phyloP scores from a whole-genome alignment of 2,797 vertebrate species.

The Strix occidentalis region DNA sequence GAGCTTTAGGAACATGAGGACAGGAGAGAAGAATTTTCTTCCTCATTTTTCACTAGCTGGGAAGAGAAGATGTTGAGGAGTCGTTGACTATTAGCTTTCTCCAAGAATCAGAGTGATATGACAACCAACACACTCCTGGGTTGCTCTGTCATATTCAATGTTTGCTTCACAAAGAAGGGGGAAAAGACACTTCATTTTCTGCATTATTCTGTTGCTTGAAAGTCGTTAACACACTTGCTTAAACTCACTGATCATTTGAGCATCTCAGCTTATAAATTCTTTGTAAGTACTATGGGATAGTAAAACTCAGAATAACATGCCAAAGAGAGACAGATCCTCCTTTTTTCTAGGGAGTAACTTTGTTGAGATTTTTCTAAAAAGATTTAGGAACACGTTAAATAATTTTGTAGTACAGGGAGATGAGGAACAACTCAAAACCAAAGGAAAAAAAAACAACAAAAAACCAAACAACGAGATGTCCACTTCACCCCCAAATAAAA shows the following conservation, averaged over 20 bases:
- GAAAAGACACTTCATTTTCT: background rate
- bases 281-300: background rate
- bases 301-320: background rate
- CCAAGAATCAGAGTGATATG: background rate
- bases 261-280: background rate
- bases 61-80: background rate
- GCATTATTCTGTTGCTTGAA: background rate
- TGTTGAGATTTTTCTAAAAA: background rate
- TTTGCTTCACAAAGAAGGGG: background rate
- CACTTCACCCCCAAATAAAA: background rate
- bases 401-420: background rate
- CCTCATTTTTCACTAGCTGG: background rate
- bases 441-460: background rate
- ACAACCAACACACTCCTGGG: background rate
- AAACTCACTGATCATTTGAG: background rate
- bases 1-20: background rate
- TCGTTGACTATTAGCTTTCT: background rate
- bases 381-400: background rate
- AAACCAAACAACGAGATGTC: fast-evolving
- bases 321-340: background rate
- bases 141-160: background rate
- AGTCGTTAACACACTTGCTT: background rate
- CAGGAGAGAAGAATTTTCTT: background rate
- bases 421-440: background rate
- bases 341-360: background rate